Base-by-base conservation (phyloP, 1,140 invertebrate genomes). In the Sitobion miscanthi region DNA sequence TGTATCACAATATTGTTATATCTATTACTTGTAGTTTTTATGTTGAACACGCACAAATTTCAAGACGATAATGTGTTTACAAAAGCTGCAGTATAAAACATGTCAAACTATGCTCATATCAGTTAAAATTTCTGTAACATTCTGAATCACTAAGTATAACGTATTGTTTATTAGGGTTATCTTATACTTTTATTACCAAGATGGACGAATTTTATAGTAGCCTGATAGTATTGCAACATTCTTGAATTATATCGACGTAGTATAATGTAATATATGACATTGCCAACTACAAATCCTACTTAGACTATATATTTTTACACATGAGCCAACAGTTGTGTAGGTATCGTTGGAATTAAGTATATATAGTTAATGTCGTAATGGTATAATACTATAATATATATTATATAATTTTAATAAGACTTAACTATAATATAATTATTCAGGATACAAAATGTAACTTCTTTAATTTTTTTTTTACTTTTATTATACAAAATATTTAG, bases 181-280 rank as follows among this genome's bases (percentile, higher is more conserved):
- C 30, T 35, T 21, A 54, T 21, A 23, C 0, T 54, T 89, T 89
- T 89, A 89, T 52, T 54, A 17, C 87, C n/a, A 38, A 88, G n/a
- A 89, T 54, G 87, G 21, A 54, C 8, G 20, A 54, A 89, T 89
- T 89, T 38, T 89, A 89, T 89, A 54, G 87, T 25, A 21, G 21
- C 35, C n/a, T 35, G 49, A 77, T n/a, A 77, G 11, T 54, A 38
- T 54, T 89, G 47, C 20, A 11, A 38, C 14, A 54, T 54, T 85
- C 21, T 85, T 42, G 62, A 77, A 77, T 47, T 17, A 86, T 86
- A 85, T 85, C 9, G 49, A 54, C 49, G 47, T 49, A 47, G 11
- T 52, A n/a, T 45, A 87, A 49, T 45, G 17, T 45, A 87, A 30
- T 45, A n/a, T 45, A 47, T n/a, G n/a, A 25, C 30, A 54, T 54